Conservation (phyloP, 2,888 invertebrate genomes). For the Diabrotica balteata region DNA sequence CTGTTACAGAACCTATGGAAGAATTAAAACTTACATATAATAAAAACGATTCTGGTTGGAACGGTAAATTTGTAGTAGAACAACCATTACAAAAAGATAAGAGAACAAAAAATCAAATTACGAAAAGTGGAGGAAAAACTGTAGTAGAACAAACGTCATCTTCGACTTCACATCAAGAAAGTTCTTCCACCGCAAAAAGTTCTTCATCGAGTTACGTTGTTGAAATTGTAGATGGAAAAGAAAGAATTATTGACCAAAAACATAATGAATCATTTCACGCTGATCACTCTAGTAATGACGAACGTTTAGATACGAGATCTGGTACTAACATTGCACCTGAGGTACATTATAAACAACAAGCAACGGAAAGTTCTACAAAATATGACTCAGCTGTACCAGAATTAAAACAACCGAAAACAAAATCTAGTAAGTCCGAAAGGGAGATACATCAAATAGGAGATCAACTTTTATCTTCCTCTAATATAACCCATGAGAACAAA, state of each 20-base stretch:
- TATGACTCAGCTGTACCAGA: conserved; percentile 68
- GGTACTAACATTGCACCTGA: conserved; percentile 68
- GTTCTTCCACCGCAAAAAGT: conserved; percentile 66
- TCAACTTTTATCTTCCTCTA: conserved; percentile 47
- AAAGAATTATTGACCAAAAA: conserved; percentile 67
- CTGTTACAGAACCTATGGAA: conserved; percentile 58
- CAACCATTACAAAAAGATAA: conserved; percentile 46
- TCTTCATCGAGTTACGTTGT: conserved; percentile 71
- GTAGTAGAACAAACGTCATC: conserved; percentile 50
- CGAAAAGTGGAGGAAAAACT: conserved; percentile 34
- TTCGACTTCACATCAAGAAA: conserved; percentile 62
- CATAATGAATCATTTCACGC: conserved; percentile 63
- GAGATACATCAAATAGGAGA: conserved; percentile 58
- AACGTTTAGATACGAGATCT: conserved; percentile 64
- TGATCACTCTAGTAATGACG: conserved; percentile 57
- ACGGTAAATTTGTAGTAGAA: conserved; percentile 61
- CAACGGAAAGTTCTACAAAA: conserved; percentile 64
- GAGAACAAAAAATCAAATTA: conserved; percentile 35
- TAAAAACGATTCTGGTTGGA: conserved; percentile 61
- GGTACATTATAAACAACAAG: conserved; percentile 64
- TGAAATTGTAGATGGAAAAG: conserved; percentile 72
- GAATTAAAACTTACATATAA: conserved; percentile 54
- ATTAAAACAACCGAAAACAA: conserved; percentile 53
- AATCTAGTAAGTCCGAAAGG: conserved; percentile 61
- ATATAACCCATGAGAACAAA: conserved; percentile 41